Evolutionary conservation across 2,797 vertebrate species (phyloP).

Genomic region (Vespertilio murinus): DNA sequence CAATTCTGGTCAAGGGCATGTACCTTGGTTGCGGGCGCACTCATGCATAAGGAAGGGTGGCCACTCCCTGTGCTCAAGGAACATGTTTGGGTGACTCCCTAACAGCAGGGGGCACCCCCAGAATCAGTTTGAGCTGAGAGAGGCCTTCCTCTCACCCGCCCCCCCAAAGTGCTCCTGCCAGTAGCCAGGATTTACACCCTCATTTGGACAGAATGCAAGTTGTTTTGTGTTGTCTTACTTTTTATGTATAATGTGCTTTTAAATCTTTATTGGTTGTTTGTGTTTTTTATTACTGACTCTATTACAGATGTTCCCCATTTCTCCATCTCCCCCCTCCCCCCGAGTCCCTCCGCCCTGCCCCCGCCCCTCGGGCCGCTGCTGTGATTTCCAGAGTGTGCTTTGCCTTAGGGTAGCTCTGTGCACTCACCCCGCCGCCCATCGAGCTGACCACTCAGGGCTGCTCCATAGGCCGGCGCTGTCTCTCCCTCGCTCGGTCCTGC

Average conservation of each 20-base stretch:
- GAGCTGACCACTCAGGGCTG: background rate
- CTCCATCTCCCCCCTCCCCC: too few relatives aligned
- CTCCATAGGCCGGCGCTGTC: background rate
- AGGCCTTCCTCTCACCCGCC: background rate
- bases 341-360: too few relatives aligned
- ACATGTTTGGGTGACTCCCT: background rate
- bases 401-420: background rate
- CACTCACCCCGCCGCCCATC: background rate
- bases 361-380: too few relatives aligned
- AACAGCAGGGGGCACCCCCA: background rate
- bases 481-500: accelerated
- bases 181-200: background rate
- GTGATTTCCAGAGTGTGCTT: background rate
- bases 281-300: too few relatives aligned
- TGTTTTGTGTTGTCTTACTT: too few relatives aligned
- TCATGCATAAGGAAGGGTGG: too few relatives aligned
- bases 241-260: too few relatives aligned
- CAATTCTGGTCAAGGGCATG: too few relatives aligned
- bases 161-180: background rate
- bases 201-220: background rate
- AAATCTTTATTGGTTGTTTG: too few relatives aligned
- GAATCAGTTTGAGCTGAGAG: background rate
- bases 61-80: too few relatives aligned
- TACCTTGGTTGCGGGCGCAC: too few relatives aligned
- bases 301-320: too few relatives aligned